Percentiles rank a stretch among this genome's conserved stretches.
These are phyloP conservation scores for Chloroclystis v-ata DNA, from an alignment of 2,888 invertebrate species.

Conservation along the genomic window DNA sequence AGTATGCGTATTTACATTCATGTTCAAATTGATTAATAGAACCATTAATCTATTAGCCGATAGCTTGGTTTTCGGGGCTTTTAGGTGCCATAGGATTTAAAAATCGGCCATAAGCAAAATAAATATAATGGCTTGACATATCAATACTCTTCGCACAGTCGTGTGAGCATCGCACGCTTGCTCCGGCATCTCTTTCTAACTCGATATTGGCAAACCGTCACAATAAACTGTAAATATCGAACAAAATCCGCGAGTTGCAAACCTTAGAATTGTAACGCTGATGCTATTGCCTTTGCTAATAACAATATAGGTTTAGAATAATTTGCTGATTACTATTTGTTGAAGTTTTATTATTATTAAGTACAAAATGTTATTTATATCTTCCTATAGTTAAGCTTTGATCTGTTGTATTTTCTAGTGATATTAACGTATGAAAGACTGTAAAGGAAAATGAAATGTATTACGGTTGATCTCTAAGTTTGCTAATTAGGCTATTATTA, in stretches of 20 bases:
- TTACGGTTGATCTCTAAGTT: slow-evolving; percentile 30
- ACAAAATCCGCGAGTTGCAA: slow-evolving; percentile 21
- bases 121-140: slow-evolving; percentile 51
- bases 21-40: too few relatives aligned
- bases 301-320: slow-evolving; percentile 36
- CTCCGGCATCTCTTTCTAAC: slow-evolving; percentile 52
- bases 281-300: slow-evolving; percentile 70
- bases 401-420: slow-evolving; percentile 19
- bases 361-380: slow-evolving; percentile 2
- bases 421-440: slow-evolving; percentile 31
- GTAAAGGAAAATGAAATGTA: slow-evolving; percentile 25
- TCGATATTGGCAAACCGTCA: slow-evolving; percentile 77
- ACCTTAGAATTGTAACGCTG: slow-evolving; percentile 50
- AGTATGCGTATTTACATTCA: too few relatives aligned
- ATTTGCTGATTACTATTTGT: slow-evolving; percentile 30
- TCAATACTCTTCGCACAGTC: slow-evolving; percentile 49
- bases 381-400: slow-evolving; percentile 4
- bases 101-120: too few relatives aligned
- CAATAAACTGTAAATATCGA: slow-evolving; percentile 46
- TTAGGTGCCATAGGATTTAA: too few relatives aligned
- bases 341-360: slow-evolving; percentile 25
- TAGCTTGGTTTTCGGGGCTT: too few relatives aligned
- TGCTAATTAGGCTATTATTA: slow-evolving; percentile 28
- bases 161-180: slow-evolving; percentile 69
- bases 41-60: too few relatives aligned